phyloP scores from a whole-genome alignment of 2,113 vertebrate species.

The Sakesphorus luctuosus region DNA sequence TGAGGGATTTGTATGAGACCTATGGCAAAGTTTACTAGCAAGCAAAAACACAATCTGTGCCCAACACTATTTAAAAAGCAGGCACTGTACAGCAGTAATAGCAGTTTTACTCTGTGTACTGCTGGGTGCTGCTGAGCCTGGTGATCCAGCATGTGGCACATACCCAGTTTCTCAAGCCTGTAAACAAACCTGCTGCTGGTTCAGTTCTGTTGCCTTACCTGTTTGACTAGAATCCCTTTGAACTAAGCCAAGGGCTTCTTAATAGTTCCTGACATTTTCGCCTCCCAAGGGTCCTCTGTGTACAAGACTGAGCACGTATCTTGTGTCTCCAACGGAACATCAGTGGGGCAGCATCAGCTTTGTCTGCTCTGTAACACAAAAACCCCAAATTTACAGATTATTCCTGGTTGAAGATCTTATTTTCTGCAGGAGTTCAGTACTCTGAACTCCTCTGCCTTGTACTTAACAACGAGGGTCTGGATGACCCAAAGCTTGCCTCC shows the following conservation, averaged over 20 bases:
- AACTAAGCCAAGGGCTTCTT: neutral
- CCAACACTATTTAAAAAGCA: neutral
- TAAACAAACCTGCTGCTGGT: neutral
- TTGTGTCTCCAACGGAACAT: neutral
- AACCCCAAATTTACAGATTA: neutral
- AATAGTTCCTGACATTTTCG: neutral
- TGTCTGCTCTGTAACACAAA: neutral
- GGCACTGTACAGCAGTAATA: neutral
- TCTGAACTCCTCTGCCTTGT: neutral
- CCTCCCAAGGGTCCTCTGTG: neutral
- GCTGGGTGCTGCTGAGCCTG: neutral
- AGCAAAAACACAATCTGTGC: neutral
- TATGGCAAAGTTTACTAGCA: neutral
- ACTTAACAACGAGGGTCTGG: rapidly evolving
- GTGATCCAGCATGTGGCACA: neutral
- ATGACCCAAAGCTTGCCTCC: neutral
- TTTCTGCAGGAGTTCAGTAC: neutral
- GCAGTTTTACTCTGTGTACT: neutral
- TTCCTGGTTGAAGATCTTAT: neutral
- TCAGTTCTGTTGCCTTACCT: neutral
- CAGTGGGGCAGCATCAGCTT: neutral
- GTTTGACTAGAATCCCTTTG: slow-evolving; percentile 3
- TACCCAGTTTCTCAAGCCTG: neutral
- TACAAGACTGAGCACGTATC: rapidly evolving
- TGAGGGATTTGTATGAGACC: neutral